These are phyloP conservation scores for Sarcophaga peregrina DNA, from an alignment of 1,140 invertebrate species.

Conservation along the genomic window DNA sequence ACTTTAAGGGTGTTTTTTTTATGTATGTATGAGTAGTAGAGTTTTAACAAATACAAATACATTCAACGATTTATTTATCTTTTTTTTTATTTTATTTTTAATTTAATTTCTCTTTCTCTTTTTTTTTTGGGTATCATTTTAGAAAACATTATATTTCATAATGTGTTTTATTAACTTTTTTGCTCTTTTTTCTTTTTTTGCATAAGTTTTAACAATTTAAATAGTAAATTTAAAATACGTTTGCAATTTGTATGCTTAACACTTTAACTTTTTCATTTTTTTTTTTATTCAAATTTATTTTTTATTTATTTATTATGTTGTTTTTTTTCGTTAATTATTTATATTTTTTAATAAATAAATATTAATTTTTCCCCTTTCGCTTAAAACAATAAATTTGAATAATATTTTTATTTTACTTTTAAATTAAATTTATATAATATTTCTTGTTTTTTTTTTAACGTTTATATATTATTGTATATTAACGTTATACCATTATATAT, in stretches of 20 bases:
- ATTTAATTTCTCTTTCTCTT: too few relatives aligned
- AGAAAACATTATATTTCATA: too few relatives aligned
- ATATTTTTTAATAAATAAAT: too few relatives aligned
- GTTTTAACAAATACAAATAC: too few relatives aligned
- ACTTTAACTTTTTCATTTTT: neutral
- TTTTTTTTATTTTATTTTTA: too few relatives aligned
- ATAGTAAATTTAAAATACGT: constrained; percentile 21
- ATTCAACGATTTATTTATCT: too few relatives aligned
- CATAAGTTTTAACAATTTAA: constrained; percentile 2
- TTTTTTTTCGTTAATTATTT: too few relatives aligned
- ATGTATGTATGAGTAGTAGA: too few relatives aligned
- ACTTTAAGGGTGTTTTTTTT: too few relatives aligned
- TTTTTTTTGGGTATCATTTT: too few relatives aligned
- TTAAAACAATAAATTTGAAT: neutral
- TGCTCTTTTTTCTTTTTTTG: neutral
- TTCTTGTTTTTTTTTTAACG: neutral
- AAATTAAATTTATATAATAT: constrained; percentile 8
- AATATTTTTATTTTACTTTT: neutral
- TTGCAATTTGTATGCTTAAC: neutral
- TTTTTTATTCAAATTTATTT: neutral
- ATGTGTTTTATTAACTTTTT: too few relatives aligned
- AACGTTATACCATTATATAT: neutral
- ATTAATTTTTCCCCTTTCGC: neutral
- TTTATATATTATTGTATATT: constrained; percentile 11
- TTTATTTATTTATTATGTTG: neutral